A percentile compares a stretch with the other conserved stretches of the same genome.
Evolutionary conservation across 2,888 invertebrate genomes (phyloP).

Genomic region (Drosophila imparisetae): DNA sequence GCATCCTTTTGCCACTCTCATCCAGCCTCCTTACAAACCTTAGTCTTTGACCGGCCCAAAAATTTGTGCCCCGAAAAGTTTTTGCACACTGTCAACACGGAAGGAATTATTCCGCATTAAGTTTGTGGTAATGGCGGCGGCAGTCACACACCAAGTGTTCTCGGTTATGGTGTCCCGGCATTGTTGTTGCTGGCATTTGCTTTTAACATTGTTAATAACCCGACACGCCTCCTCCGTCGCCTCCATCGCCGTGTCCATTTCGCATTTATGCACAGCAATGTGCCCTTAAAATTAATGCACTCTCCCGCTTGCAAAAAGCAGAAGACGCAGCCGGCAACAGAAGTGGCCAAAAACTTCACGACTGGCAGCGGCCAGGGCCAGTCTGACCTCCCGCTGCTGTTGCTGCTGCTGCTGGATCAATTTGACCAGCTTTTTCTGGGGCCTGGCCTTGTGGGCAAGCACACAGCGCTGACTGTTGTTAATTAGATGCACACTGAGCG

Average conservation of each 20-base stretch:
- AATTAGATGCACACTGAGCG: slow-evolving; percentile 64
- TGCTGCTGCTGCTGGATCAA: slow-evolving; percentile 5
- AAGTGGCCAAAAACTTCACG: slow-evolving; percentile 70
- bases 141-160: slow-evolving; percentile 62
- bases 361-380: slow-evolving; percentile 4
- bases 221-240: slow-evolving; percentile 71
- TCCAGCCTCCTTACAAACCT: slow-evolving; percentile 18
- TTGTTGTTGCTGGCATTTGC: slow-evolving; percentile 59
- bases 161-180: slow-evolving; percentile 18
- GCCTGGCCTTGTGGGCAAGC: slow-evolving; percentile 13
- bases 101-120: slow-evolving; percentile 82
- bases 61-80: slow-evolving; percentile 71
- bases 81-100: slow-evolving; percentile 81
- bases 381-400: slow-evolving; percentile 19
- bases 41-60: slow-evolving; percentile 36
- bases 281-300: slow-evolving; percentile 79
- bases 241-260: slow-evolving; percentile 58
- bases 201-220: slow-evolving; percentile 79
- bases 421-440: slow-evolving; percentile 14
- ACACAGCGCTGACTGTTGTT: slow-evolving; percentile 54
- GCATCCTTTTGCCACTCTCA: slow-evolving; percentile 6
- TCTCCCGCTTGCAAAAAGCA: slow-evolving; percentile 51
- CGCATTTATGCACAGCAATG: slow-evolving; percentile 76
- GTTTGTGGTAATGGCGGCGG: slow-evolving; percentile 78
- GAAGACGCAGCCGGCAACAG: slow-evolving; percentile 52